Evolutionary conservation across 2,888 invertebrate genomes (phyloP), one percentile per base, ranked within the genome.

Genomic region (Apamea epomidion): DNA sequence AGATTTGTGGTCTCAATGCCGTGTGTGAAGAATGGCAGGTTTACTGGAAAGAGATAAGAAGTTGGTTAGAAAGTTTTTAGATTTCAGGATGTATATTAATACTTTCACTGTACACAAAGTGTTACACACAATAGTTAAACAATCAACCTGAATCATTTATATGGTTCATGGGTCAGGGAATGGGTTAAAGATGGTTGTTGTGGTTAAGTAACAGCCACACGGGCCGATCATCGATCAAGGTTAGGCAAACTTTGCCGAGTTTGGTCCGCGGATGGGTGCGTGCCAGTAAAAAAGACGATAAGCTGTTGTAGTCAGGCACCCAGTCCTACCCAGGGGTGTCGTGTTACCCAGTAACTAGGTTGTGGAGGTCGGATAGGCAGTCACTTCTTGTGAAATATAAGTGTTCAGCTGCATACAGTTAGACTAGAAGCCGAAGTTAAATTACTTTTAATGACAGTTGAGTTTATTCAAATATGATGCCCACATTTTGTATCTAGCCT

Each of bases 11-110:
- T 92, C 77, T 95, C 94, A 8, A 96, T 89, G n/a, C 96, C 96
- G 76, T 95, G 94, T 0, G 96, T 96, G 87, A 96, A 94, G 92
- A 95, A 96, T 10, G 96, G 95, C 0, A 97, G 84, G 62, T 93
- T 94, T 4, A 93, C 96, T 96, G 93, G 1, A 93, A 91, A 84
- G 7, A 58, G 0, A 64, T 1, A 72, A 1, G 0, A 3, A 58
- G 1, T 25, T 18, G 1, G 32, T 81, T 54, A 68, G 16, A 48
- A 16, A n/a, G 3, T 25, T 25, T n/a, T 1, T 29, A 18, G 25
- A 29, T 42, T 51, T 1, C 42, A 54, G 10, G 12, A 29, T 0
- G 4, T 70, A 48, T 21, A 4, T 29, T 29, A 21, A 48, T 0
- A 37, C 37, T 37, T 37, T 37, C 37, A 3, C 37, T 37, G 37